Base-by-base conservation (phyloP, 2,888 invertebrate species). In the Chloromyia formosa region DNA sequence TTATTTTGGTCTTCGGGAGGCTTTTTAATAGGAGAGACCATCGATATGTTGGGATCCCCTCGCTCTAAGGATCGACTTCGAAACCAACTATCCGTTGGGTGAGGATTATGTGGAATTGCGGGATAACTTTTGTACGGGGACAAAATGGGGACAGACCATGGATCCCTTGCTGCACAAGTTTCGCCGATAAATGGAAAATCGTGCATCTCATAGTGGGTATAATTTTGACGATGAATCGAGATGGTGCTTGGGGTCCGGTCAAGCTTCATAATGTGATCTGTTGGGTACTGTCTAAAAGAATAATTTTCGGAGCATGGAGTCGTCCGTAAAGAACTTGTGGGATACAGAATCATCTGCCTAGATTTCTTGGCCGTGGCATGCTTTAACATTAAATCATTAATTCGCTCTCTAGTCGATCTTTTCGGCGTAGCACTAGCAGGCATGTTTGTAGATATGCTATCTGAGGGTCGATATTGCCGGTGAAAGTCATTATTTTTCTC, bases 171-270 rank as follows among this genome's bases (percentile, higher is more conserved):
- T n/a, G n/a, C n/a, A n/a, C n/a, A n/a, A n/a, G n/a, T n/a, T n/a
- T n/a, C n/a, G n/a, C n/a, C n/a, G n/a, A n/a, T n/a, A n/a, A n/a
- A 5, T 7, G 71, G 71, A 20, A 20, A 71, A n/a, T 71, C 71
- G 20, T 18, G 56, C 71, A 71, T 56, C 40, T 71, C 53, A 14
- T 56, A 71, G 18, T 58, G 71, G 2, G 71, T 71, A 3, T 56
- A 18, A 20, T 71, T 56, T 27, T 71, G 71, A 58, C 71, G 56
- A 23, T 71, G 71, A 12, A 71, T 71, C 23, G 71, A 71, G 18
- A 71, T 71, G 1, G 56, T 40, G 20, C 71, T 71, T 12, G 71
- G 71, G 1, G 23, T 69, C 53, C 16, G 53, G 2, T n/a, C 20
- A 14, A 49, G 14, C 20, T 66, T n/a, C 14, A 12, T 22, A 4